Percentiles rank a stretch among this genome's conserved stretches.
These are phyloP conservation scores for Alosa sapidissima DNA, from an alignment of 2,797 vertebrate species.

Conservation along the genomic window DNA sequence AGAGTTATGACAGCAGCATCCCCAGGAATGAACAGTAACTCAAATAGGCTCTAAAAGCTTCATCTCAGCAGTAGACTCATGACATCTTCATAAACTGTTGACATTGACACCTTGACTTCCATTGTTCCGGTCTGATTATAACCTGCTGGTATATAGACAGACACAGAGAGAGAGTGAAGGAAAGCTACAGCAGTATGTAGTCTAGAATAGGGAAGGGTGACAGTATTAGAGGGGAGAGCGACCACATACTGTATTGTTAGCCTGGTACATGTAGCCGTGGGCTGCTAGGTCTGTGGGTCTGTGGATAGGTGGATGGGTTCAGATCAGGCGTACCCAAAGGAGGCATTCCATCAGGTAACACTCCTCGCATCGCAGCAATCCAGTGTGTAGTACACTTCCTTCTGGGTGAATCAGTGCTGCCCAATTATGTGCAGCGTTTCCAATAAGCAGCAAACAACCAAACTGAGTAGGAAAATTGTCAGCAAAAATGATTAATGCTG, in stretches of 20 bases:
- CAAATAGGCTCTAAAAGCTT: conserved; percentile 61
- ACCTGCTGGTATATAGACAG: background rate
- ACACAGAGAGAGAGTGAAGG: background rate
- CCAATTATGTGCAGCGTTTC: background rate
- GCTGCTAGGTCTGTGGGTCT: background rate
- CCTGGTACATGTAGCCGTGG: background rate
- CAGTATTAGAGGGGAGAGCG: background rate
- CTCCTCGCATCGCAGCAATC: background rate
- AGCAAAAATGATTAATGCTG: background rate
- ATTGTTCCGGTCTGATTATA: conserved; percentile 45
- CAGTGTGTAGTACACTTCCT: background rate
- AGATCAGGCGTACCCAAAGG: background rate
- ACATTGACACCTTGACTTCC: conserved; percentile 51
- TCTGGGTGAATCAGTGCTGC: background rate
- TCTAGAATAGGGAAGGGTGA: background rate
- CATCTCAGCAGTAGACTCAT: conserved; percentile 59
- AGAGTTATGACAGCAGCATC: conserved; percentile 69
- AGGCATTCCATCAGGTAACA: background rate
- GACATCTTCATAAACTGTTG: conserved; percentile 46
- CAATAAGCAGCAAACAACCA: background rate
- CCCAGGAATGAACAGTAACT: conserved; percentile 67
- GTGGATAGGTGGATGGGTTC: background rate
- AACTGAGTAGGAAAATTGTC: background rate
- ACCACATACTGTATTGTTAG: background rate
- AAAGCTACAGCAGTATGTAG: background rate